These are phyloP conservation scores for Remorina albescens DNA, from an alignment of 2,797 vertebrate genomes.

Conservation along the genomic window DNA sequence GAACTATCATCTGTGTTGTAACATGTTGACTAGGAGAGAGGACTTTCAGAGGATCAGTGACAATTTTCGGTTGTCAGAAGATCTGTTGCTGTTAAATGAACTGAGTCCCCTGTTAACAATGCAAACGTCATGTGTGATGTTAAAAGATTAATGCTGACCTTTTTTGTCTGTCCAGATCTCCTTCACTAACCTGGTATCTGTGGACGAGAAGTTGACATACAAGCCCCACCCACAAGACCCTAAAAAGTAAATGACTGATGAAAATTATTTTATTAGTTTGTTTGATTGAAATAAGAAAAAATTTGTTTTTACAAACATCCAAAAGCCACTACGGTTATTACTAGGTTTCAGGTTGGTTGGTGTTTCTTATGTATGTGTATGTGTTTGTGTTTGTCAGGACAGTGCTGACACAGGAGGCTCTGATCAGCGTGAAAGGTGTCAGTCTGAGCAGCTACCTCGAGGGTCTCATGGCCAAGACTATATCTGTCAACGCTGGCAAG, in stretches of 20 bases:
- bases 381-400: constrained; percentile 84
- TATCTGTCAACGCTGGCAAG: constrained; percentile 95
- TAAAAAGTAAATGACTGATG: constrained; percentile 88
- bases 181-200: constrained; percentile 97
- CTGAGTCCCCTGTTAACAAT: background rate
- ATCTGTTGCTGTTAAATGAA: background rate
- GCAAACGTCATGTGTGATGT: background rate
- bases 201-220: constrained; percentile 95
- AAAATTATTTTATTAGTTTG: too few relatives aligned
- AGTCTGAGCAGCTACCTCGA: constrained; percentile 97
- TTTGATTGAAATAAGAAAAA: too few relatives aligned
- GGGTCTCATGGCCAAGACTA: constrained; percentile 95
- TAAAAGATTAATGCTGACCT: background rate
- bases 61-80: too few relatives aligned
- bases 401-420: constrained; percentile 94
- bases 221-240: constrained; percentile 94
- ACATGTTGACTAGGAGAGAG: too few relatives aligned
- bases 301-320: too few relatives aligned
- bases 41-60: too few relatives aligned
- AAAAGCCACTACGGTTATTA: background rate
- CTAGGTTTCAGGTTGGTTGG: background rate
- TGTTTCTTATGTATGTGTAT: background rate
- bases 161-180: constrained; percentile 87
- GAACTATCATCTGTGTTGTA: too few relatives aligned
- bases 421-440: constrained; percentile 95